phyloP scores from a whole-genome alignment of 2,888 invertebrate genomes.

The Agrochola litura region DNA sequence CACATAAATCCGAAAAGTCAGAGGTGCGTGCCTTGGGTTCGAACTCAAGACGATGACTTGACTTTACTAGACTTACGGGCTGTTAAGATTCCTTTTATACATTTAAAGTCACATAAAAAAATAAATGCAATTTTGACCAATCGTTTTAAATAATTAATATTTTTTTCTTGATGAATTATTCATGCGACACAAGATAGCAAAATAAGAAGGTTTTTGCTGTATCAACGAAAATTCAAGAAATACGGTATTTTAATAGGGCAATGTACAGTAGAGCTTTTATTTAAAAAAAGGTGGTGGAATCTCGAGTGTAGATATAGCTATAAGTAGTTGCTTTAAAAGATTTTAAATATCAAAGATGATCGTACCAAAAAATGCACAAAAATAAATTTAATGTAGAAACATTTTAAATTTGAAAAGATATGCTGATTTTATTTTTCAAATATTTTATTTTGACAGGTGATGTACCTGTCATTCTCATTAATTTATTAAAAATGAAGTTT shows the following conservation, averaged over 20 bases:
- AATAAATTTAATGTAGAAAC: constrained; percentile 27
- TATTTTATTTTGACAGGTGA: constrained; percentile 1
- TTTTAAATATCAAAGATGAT: constrained; percentile 24
- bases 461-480: not conserved
- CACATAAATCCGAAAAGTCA: too few relatives aligned
- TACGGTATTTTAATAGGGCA: constrained; percentile 1
- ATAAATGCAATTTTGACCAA: not conserved
- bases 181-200: not conserved
- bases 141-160: not conserved
- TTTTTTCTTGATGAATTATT: not conserved
- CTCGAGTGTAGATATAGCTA: constrained; percentile 53
- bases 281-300: constrained; percentile 14
- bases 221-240: not conserved
- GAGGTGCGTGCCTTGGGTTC: too few relatives aligned
- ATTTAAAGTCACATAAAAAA: not conserved
- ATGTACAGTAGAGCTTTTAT: constrained; percentile 13
- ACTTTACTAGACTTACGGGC: too few relatives aligned
- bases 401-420: constrained; percentile 16
- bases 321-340: constrained; percentile 56
- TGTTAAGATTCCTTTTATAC: not conserved
- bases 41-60: too few relatives aligned
- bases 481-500: constrained; percentile 27
- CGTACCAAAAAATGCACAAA: constrained; percentile 63
- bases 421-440: not conserved
- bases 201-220: not conserved